Percentiles rank a stretch among this genome's conserved stretches.
phyloP scores from a whole-genome alignment of 2,888 invertebrate species.

The Ornithoptera alexandrae region DNA sequence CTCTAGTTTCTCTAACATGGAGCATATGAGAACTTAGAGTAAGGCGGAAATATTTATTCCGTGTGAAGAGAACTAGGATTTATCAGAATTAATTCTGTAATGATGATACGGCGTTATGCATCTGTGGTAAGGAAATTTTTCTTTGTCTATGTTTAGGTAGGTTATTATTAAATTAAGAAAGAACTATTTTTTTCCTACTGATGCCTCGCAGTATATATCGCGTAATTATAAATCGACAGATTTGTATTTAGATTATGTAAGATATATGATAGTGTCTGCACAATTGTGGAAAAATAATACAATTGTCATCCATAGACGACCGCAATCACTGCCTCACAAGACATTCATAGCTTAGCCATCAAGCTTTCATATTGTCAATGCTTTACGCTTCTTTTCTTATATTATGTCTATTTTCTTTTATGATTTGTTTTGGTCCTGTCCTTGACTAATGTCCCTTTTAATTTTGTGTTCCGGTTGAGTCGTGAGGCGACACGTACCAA shows the following conservation, averaged over 20 bases:
- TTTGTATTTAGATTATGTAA: conserved; percentile 7
- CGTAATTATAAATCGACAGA: not conserved
- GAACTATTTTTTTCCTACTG: not conserved
- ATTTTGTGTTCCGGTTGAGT: conserved; percentile 41
- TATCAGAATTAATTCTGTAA: no score
- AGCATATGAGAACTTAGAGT: not conserved
- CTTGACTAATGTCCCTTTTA: conserved; percentile 54
- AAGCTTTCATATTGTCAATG: conserved; percentile 71
- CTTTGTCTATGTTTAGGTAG: no score
- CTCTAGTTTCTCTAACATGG: not conserved
- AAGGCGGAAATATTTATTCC: no score
- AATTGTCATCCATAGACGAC: conserved; percentile 55
- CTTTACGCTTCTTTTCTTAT: conserved; percentile 73
- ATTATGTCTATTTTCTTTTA: conserved; percentile 59
- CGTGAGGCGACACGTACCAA: conserved; percentile 46
- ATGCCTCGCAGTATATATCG: not conserved
- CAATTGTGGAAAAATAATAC: conserved; percentile 26
- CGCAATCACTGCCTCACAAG: conserved; percentile 79
- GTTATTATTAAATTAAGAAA: no score
- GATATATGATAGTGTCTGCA: conserved; percentile 23
- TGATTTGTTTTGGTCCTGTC: conserved; percentile 57
- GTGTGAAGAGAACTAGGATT: no score
- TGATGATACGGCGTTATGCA: no score
- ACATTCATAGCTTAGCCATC: conserved; percentile 78
- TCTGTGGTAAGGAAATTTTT: no score